Conservation (phyloP, 1,140 invertebrate species). For the Diprion similis region DNA sequence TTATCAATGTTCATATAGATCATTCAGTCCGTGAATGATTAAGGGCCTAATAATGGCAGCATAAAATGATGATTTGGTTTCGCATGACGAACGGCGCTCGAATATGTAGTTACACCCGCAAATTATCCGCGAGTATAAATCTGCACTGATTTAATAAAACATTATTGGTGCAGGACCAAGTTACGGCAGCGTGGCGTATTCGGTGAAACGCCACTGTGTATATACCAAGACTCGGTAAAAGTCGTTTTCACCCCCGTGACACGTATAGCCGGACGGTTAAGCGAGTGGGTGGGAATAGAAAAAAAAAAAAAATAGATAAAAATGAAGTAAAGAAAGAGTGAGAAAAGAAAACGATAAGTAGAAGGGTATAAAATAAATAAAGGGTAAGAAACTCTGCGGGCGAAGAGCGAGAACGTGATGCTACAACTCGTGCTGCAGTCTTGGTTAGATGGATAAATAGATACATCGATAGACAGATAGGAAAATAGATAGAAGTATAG, state of each 20-base stretch:
- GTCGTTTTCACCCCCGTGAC: background rate
- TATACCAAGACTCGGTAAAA: background rate
- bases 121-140: background rate
- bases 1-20: too few relatives aligned
- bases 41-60: too few relatives aligned
- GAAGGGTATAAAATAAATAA: background rate
- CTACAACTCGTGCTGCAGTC: too few relatives aligned
- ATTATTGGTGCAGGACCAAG: background rate
- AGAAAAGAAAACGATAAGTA: background rate
- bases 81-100: background rate
- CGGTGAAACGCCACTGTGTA: background rate
- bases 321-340: background rate
- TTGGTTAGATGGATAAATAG: too few relatives aligned
- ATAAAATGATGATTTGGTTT: too few relatives aligned
- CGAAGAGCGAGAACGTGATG: too few relatives aligned
- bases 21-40: too few relatives aligned
- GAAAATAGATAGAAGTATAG: too few relatives aligned
- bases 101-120: background rate
- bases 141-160: background rate
- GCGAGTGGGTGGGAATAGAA: background rate
- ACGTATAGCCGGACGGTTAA: background rate
- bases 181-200: too few relatives aligned
- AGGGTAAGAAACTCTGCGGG: too few relatives aligned
- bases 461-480: too few relatives aligned
- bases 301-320: background rate